phyloP scores from a whole-genome alignment of 2,888 invertebrate species.

The Lottia gigantea region DNA sequence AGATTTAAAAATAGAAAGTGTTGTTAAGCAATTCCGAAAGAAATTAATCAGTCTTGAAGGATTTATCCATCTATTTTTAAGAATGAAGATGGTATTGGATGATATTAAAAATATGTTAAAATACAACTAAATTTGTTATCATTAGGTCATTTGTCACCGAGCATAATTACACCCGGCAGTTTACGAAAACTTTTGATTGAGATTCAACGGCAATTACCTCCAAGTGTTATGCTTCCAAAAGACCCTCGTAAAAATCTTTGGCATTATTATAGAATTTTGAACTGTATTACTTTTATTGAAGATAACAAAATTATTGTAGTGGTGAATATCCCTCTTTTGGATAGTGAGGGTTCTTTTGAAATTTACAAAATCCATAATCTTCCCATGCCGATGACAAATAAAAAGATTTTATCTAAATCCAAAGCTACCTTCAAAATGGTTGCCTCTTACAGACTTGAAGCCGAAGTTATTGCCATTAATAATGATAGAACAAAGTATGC shows the following conservation, averaged over 20 bases:
- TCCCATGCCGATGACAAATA: background rate
- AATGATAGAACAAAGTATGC: background rate
- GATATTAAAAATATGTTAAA: background rate
- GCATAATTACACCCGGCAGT: background rate
- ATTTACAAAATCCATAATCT: background rate
- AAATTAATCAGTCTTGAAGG: background rate
- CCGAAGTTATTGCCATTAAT: background rate
- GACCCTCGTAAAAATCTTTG: background rate
- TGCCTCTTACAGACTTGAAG: background rate
- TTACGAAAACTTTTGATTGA: background rate
- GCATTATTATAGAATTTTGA: constrained; percentile 1
- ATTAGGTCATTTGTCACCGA: background rate
- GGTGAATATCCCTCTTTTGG: background rate
- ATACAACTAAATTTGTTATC: background rate
- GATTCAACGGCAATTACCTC: background rate
- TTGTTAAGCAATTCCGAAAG: background rate
- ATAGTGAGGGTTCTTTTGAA: background rate
- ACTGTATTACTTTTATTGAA: background rate
- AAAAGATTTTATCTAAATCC: background rate
- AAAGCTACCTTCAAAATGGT: background rate
- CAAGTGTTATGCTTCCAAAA: too few relatives aligned
- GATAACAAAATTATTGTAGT: background rate
- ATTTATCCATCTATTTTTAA: background rate
- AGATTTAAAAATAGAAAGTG: background rate
- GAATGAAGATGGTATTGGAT: background rate